phyloP scores from a whole-genome alignment of 2,888 invertebrate species.

The Protodeltote pygarga region DNA sequence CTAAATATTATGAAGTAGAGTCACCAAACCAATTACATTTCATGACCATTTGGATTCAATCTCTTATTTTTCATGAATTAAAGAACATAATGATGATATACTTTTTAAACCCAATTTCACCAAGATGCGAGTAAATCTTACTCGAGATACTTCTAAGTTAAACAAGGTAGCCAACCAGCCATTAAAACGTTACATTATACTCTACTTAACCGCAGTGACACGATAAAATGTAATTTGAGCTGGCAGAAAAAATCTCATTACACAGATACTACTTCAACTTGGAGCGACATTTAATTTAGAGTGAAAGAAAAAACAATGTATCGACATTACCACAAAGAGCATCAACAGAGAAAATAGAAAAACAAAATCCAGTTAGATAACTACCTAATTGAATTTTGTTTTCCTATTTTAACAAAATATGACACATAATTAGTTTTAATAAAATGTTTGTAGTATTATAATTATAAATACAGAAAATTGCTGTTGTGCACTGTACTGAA shows the following conservation, averaged over 20 bases:
- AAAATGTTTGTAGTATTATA: too few relatives aligned
- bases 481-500: not conserved
- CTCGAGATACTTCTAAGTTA: not conserved
- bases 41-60: too few relatives aligned
- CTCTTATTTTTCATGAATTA: slow-evolving; percentile 1
- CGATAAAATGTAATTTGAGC: slow-evolving; percentile 37
- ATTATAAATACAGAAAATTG: too few relatives aligned
- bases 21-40: not conserved
- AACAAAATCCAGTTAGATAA: too few relatives aligned
- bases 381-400: too few relatives aligned
- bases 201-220: slow-evolving; percentile 46
- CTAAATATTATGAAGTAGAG: not conserved
- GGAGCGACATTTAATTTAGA: slow-evolving; percentile 25
- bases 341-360: slow-evolving; percentile 8
- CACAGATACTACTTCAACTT: slow-evolving; percentile 15
- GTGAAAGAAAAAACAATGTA: slow-evolving; percentile 3
- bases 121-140: too few relatives aligned
- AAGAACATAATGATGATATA: not conserved
- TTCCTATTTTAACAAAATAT: too few relatives aligned
- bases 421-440: too few relatives aligned
- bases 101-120: slow-evolving; percentile 1
- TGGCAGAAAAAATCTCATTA: slow-evolving; percentile 35
- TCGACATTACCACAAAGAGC: not conserved
- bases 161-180: slow-evolving; percentile 5
- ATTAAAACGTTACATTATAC: slow-evolving; percentile 20